phyloP scores from a whole-genome alignment of 2,797 vertebrate species.

The Alca torda region DNA sequence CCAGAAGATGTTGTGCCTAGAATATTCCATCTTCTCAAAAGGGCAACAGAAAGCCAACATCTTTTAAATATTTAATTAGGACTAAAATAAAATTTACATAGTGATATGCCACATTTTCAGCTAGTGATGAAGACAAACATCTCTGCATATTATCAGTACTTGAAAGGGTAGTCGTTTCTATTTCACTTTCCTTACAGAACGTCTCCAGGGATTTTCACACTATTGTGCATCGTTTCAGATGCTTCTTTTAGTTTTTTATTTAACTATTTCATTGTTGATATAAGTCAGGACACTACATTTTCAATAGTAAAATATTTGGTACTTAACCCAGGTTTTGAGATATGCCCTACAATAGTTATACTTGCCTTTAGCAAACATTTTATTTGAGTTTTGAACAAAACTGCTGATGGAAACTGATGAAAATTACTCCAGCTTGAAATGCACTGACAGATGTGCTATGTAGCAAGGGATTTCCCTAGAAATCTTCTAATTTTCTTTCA shows the following conservation, averaged over 20 bases:
- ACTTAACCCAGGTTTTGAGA: slow-evolving; percentile 27
- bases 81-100: slow-evolving; percentile 66
- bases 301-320: slow-evolving; percentile 31
- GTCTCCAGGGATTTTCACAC: slow-evolving; percentile 18
- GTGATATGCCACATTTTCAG: slow-evolving; percentile 38
- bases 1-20: background rate
- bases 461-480: slow-evolving; percentile 50
- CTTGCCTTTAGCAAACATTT: slow-evolving; percentile 64
- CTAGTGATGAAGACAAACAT: slow-evolving; percentile 62
- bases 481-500: slow-evolving; percentile 44
- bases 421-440: slow-evolving; percentile 32
- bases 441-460: slow-evolving; percentile 27
- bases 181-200: slow-evolving; percentile 34
- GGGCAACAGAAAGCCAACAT: slow-evolving; percentile 36
- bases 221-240: background rate
- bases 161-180: slow-evolving; percentile 24
- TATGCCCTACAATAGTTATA: slow-evolving; percentile 28
- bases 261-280: slow-evolving; percentile 8
- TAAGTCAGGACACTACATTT: slow-evolving; percentile 29
- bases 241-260: background rate
- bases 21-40: slow-evolving; percentile 51
- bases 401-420: slow-evolving; percentile 6
- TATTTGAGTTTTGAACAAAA: slow-evolving; percentile 57
- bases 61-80: slow-evolving; percentile 70
- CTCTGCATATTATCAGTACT: slow-evolving; percentile 5